These are phyloP conservation scores for Crotalus helleri DNA, from an alignment of 2,113 vertebrate genomes.

Conservation along the genomic window DNA sequence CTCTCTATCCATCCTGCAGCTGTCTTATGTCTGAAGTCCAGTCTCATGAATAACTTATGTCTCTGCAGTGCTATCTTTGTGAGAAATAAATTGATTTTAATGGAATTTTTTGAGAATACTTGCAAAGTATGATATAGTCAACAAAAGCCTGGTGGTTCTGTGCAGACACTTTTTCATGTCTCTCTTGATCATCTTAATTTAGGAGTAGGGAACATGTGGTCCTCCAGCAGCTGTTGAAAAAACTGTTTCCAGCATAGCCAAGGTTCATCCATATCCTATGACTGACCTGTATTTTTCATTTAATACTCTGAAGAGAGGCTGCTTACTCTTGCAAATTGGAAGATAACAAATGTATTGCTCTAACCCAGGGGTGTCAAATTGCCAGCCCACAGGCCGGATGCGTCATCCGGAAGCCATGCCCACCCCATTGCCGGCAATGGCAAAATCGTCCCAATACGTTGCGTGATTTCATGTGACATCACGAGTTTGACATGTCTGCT, in stretches of 20 bases:
- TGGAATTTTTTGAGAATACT: slow-evolving; percentile 36
- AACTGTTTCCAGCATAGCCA: neutral
- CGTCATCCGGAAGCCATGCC: too few species aligned
- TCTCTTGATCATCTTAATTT: slow-evolving; percentile 39
- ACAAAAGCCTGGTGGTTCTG: slow-evolving; percentile 32
- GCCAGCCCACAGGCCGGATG: too few species aligned
- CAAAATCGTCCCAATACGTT: too few species aligned
- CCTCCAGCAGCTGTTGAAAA: neutral
- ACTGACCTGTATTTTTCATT: neutral
- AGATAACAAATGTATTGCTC: neutral
- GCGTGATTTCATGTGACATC: too few species aligned
- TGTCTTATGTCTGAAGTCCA: slow-evolving; percentile 31
- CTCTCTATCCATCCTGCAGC: slow-evolving; percentile 36
- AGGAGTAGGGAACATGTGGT: neutral
- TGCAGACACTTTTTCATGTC: slow-evolving; percentile 11
- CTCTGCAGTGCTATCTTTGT: slow-evolving; percentile 15
- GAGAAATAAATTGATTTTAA: slow-evolving; percentile 33
- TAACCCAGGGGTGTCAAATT: too few species aligned
- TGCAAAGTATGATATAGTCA: neutral
- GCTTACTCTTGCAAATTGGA: neutral
- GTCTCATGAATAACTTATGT: slow-evolving; percentile 22
- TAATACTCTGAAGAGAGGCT: neutral
- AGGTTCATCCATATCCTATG: neutral
- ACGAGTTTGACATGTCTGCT: too few species aligned
- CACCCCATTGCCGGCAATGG: too few species aligned